Percentiles rank a stretch among this genome's conserved stretches.
These are phyloP conservation scores for Macroramphosus scolopax DNA, from an alignment of 2,797 vertebrate genomes.

Conservation along the genomic window DNA sequence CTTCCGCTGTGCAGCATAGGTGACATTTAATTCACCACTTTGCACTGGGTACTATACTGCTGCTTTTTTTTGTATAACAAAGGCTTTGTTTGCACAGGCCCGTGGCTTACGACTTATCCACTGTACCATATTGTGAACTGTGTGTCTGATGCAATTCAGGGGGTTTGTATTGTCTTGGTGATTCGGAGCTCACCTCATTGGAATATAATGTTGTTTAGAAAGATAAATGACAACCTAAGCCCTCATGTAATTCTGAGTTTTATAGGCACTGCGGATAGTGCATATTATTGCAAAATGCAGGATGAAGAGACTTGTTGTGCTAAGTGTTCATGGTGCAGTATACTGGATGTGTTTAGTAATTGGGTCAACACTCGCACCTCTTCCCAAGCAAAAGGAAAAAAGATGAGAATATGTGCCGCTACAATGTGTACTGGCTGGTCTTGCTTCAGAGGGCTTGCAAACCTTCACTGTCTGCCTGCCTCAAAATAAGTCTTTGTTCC, in stretches of 20 bases:
- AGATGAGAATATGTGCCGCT: conserved; percentile 25
- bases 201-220: conserved; percentile 59
- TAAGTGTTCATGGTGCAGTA: conserved; percentile 21
- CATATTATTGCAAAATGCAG: conserved; percentile 18
- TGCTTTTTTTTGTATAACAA: conserved; percentile 27
- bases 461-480: conserved; percentile 37
- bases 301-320: conserved; percentile 24
- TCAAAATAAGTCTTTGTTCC: conserved; percentile 61
- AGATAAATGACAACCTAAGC: conserved; percentile 58
- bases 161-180: conserved; percentile 46
- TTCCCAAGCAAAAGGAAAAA: conserved; percentile 11
- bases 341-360: conserved; percentile 20
- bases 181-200: conserved; percentile 40
- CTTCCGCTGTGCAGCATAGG: conserved; percentile 25
- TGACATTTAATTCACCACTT: conserved; percentile 40
- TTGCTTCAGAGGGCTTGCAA: conserved; percentile 39
- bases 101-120: conserved; percentile 59
- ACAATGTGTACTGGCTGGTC: conserved; percentile 18
- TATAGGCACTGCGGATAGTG: conserved; percentile 26
- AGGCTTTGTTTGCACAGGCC: conserved; percentile 53
- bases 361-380: conserved; percentile 25
- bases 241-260: conserved; percentile 46
- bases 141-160: conserved; percentile 46
- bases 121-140: conserved; percentile 52
- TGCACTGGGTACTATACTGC: conserved; percentile 28